These are phyloP conservation scores for Verasper variegatus DNA, from an alignment of 2,113 vertebrate genomes.

Conservation along the genomic window DNA sequence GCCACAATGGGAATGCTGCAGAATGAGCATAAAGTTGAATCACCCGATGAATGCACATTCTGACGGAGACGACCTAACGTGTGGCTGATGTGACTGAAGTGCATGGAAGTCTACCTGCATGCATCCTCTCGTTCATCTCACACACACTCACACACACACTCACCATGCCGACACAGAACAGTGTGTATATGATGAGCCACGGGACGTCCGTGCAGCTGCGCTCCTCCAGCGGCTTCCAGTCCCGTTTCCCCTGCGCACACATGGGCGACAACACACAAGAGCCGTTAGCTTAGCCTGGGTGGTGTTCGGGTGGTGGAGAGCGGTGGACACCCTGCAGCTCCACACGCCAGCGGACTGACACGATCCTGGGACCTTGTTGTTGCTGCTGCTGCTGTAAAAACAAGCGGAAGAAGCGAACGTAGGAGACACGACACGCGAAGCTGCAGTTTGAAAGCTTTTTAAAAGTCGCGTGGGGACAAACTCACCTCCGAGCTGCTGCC, in stretches of 20 bases:
- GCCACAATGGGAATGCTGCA: no score
- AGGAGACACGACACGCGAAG: background rate
- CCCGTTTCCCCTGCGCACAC: slow-evolving; percentile 85
- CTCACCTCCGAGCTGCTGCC: slow-evolving; percentile 70
- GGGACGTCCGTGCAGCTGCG: slow-evolving; percentile 94
- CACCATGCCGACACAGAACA: slow-evolving; percentile 97
- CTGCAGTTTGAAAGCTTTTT: background rate
- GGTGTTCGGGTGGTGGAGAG: background rate
- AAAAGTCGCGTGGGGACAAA: background rate
- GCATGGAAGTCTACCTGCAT: no score
- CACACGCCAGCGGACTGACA: background rate
- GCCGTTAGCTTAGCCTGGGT: background rate
- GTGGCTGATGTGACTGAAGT: no score
- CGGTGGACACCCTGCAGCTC: background rate
- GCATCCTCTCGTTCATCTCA: background rate
- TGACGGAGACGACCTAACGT: no score
- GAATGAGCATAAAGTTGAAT: no score
- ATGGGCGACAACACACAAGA: slow-evolving; percentile 38
- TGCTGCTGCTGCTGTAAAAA: slow-evolving; percentile 7
- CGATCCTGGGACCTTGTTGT: background rate
- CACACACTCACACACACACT: slow-evolving; percentile 84
- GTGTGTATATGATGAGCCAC: slow-evolving; percentile 90
- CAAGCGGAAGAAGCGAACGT: slow-evolving; percentile 30
- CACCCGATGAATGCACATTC: no score
- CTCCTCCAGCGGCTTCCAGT: slow-evolving; percentile 95